Conservation (phyloP, 2,888 invertebrate genomes). For the Acronicta alni region DNA sequence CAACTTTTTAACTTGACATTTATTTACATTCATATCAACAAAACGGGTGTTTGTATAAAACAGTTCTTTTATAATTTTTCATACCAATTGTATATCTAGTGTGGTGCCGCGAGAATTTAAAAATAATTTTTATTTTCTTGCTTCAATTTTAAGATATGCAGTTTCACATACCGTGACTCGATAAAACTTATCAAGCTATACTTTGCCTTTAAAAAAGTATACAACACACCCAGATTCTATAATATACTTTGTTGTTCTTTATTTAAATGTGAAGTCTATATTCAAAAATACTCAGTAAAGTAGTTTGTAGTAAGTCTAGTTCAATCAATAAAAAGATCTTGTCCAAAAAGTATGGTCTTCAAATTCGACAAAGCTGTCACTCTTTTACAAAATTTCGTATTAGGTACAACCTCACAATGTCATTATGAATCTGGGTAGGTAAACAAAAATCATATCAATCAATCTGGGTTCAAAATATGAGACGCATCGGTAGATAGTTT, state of each 20-base stretch:
- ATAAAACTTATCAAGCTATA: slow-evolving; percentile 51
- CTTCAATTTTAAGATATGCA: slow-evolving; percentile 74
- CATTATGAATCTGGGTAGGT: slow-evolving; percentile 44
- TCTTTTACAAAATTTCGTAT: slow-evolving; percentile 10
- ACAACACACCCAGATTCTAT: slow-evolving; percentile 47
- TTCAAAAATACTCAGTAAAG: too few species aligned
- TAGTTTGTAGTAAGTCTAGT: slow-evolving; percentile 11
- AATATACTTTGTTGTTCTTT: slow-evolving; percentile 3
- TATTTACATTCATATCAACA: slow-evolving; percentile 90
- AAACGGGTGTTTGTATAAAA: slow-evolving; percentile 90
- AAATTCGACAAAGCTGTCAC: slow-evolving; percentile 29
- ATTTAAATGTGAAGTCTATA: slow-evolving; percentile 24
- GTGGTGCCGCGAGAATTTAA: slow-evolving; percentile 84
- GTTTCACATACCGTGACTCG: slow-evolving; percentile 70
- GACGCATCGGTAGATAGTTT: slow-evolving; percentile 22
- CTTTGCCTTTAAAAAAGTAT: slow-evolving; percentile 44
- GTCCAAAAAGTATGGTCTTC: slow-evolving; percentile 11
- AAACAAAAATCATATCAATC: slow-evolving; percentile 13
- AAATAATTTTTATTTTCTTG: slow-evolving; percentile 78
- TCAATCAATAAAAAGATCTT: slow-evolving; percentile 5
- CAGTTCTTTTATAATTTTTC: slow-evolving; percentile 82
- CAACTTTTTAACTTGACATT: slow-evolving; percentile 87
- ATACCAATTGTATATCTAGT: slow-evolving; percentile 83
- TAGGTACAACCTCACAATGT: slow-evolving; percentile 11
- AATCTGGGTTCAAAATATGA: slow-evolving; percentile 6